phyloP scores from a whole-genome alignment of 2,888 invertebrate species.

The Tineola bisselliella region DNA sequence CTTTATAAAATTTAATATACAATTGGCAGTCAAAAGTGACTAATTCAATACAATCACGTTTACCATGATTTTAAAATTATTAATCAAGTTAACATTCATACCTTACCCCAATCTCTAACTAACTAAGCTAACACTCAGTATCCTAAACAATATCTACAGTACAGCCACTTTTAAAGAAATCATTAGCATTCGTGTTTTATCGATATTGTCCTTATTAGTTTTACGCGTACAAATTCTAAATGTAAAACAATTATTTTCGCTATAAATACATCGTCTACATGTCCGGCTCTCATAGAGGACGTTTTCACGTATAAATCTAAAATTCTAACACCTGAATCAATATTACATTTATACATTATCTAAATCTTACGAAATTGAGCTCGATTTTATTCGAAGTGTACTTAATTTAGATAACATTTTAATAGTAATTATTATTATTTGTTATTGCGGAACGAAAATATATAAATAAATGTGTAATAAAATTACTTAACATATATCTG shows the following conservation, averaged over 20 bases:
- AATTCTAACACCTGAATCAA: constrained; percentile 39
- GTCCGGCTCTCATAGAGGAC: constrained; percentile 57
- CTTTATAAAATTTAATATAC: constrained; percentile 47
- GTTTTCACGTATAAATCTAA: constrained; percentile 38
- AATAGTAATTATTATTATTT: not conserved
- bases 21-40: constrained; percentile 66
- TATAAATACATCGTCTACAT: constrained; percentile 45
- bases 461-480: constrained; percentile 37
- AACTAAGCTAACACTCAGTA: constrained; percentile 35
- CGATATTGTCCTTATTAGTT: constrained; percentile 67
- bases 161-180: constrained; percentile 41
- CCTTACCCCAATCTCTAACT: constrained; percentile 32
- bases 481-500: constrained; percentile 42
- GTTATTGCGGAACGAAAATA: constrained; percentile 23
- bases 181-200: constrained; percentile 56
- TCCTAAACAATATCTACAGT: constrained; percentile 54
- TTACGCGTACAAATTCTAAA: constrained; percentile 59
- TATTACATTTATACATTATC: constrained; percentile 51
- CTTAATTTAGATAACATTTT: constrained; percentile 20
- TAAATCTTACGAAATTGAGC: constrained; percentile 62
- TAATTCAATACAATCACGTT: constrained; percentile 58
- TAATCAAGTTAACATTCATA: constrained; percentile 20
- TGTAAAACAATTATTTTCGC: constrained; percentile 36
- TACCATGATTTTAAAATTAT: constrained; percentile 44
- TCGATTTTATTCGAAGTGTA: constrained; percentile 61